phyloP scores from a whole-genome alignment of 2,113 vertebrate species.

The Phylloscopus trochiloides region DNA sequence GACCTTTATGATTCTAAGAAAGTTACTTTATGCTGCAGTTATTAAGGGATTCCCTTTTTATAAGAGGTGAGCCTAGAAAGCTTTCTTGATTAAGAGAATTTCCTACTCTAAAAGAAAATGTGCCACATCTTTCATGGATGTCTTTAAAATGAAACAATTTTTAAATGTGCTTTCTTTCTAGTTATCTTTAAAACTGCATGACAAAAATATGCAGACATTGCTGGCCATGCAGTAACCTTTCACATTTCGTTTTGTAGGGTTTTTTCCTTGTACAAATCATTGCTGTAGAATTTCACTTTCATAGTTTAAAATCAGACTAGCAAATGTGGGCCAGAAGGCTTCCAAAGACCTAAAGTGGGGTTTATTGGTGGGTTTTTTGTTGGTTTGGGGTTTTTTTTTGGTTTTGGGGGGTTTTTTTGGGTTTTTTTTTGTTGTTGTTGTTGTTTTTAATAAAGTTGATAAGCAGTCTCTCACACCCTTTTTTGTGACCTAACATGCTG shows the following conservation, averaged over 20 bases:
- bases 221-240: background rate
- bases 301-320: background rate
- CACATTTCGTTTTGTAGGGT: background rate
- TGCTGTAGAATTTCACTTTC: background rate
- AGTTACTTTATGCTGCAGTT: background rate
- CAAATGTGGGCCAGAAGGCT: background rate
- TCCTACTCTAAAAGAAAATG: background rate
- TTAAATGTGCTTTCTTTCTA: background rate
- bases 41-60: background rate
- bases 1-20: background rate
- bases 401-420: background rate
- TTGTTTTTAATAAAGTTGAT: background rate
- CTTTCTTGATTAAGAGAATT: background rate
- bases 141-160: background rate
- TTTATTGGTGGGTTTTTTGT: background rate
- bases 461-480: background rate
- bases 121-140: background rate
- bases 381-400: too few relatives aligned
- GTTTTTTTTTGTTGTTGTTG: background rate
- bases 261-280: background rate
- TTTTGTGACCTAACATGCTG: background rate
- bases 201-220: background rate
- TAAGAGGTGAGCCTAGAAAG: background rate
- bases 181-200: background rate
- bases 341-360: background rate